phyloP scores from a whole-genome alignment of 1,140 invertebrate species.

The Ceratosolen fusciceps region DNA sequence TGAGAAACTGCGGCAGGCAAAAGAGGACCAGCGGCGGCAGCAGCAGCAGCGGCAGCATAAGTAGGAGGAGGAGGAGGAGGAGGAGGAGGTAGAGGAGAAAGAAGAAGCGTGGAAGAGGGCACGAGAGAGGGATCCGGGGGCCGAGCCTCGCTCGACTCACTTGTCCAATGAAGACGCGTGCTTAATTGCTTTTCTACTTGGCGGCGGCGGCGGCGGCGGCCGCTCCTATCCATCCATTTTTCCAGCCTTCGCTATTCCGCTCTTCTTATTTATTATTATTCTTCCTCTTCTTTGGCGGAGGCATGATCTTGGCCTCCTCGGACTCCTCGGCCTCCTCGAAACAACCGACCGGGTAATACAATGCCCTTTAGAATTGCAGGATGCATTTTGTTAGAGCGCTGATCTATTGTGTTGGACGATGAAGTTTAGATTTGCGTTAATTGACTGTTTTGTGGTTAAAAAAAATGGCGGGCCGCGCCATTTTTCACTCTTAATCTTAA shows the following conservation, averaged over 20 bases:
- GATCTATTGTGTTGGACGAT: constrained; percentile 27
- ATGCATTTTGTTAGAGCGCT: constrained; percentile 14
- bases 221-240: constrained; percentile 34
- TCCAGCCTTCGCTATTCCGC: constrained; percentile 1
- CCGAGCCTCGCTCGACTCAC: constrained; percentile 18
- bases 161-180: constrained; percentile 31
- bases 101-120: too few species aligned
- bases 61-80: too few species aligned
- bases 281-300: constrained; percentile 38
- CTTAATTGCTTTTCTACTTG: constrained; percentile 31
- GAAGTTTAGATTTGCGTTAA: not conserved
- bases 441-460: not conserved
- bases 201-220: too few species aligned
- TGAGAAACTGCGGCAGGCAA: too few species aligned
- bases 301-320: constrained; percentile 19
- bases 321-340: not conserved
- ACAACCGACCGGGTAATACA: not conserved
- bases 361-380: constrained; percentile 36
- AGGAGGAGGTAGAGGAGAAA: too few species aligned
- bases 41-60: too few species aligned
- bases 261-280: too few species aligned
- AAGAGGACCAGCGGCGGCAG: too few species aligned
- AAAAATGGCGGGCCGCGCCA: not conserved
- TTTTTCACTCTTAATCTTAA: not conserved
- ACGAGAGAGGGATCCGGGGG: too few species aligned